Conservation (phyloP, 2,797 vertebrate genomes). For the Paedocypris micromegethes region DNA sequence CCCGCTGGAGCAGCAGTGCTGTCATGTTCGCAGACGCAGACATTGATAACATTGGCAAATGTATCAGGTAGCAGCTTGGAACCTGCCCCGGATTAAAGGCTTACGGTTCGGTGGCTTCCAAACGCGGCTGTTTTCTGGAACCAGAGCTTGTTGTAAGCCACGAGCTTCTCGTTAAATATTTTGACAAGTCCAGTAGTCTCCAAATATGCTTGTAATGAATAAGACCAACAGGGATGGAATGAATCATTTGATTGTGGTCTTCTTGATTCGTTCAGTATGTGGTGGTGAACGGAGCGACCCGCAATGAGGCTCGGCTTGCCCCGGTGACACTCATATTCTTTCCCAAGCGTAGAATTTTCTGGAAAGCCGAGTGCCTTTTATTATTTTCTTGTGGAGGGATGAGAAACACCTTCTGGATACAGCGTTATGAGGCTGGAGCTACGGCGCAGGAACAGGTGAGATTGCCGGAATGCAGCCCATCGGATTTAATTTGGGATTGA, state of each 20-base stretch:
- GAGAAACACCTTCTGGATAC: not conserved
- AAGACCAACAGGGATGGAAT: not conserved
- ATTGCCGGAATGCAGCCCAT: not conserved
- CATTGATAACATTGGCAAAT: slow-evolving; percentile 57
- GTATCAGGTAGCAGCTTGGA: slow-evolving; percentile 58
- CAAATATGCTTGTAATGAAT: not conserved
- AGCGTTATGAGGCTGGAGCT: not conserved
- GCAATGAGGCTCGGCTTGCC: not conserved
- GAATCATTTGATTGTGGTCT: not conserved
- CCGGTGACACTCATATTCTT: not conserved
- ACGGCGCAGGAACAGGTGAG: not conserved
- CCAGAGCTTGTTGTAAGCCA: slow-evolving; percentile 37
- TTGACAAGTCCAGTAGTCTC: slow-evolving; percentile 8
- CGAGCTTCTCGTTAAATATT: not conserved
- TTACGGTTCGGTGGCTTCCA: slow-evolving; percentile 56
- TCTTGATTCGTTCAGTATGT: not conserved
- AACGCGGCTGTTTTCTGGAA: slow-evolving; percentile 45
- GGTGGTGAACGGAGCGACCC: not conserved
- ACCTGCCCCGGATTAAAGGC: slow-evolving; percentile 62
- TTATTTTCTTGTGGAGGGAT: slow-evolving; percentile 9
- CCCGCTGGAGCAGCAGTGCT: slow-evolving; percentile 30
- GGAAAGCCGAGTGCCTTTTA: not conserved
- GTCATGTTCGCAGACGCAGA: slow-evolving; percentile 38
- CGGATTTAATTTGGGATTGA: slow-evolving; percentile 8
- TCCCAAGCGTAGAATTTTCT: not conserved